Base-by-base conservation (phyloP, 2,797 vertebrate genomes). In the Spheniscus humboldti region DNA sequence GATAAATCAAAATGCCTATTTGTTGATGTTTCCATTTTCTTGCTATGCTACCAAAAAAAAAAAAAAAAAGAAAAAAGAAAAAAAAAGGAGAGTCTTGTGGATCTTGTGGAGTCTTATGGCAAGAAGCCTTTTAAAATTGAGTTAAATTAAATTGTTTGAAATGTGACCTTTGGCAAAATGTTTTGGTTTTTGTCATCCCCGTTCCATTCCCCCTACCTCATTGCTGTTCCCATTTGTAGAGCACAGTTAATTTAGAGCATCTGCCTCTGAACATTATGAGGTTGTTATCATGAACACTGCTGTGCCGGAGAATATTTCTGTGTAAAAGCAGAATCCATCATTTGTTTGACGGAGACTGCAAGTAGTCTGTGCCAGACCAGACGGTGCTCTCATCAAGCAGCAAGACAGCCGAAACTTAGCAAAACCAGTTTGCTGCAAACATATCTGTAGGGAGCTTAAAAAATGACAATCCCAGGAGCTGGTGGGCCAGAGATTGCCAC, bases 131-230 rank as follows among this genome's bases (percentile, higher is more conserved):
- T 90, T 37, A 57, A 81, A 90, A 93, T 55, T 57, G 87, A 82
- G 27, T 62, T 94, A 71, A 80, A 94, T 66, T 64, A 60, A 50
- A 55, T 71, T 52, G 68, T 68, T 80, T 77, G 76, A 77, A 92
- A 83, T 74, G 83, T 92, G 86, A 96, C 86, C 92, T 96, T 94
- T 80, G 89, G 69, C 86, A 90, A 94, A 92, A 92, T 7, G 30
- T 18, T 81, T 91, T 3, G 1, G 25, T 77, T 55, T 76, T 92
- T 55, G 55, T 39, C 50, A 57, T 75, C 30, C 63, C 31, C 17
- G 47, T 62, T 73, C 47, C 67, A 27, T 59, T 86, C 72, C 24
- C 57, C n/a, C 37, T 74, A 33, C 52, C 52, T 92, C 52, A 14
- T 10, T 37, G 57, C 66, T 41, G 23, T 43, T 91, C 47, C 67